A percentile compares a stretch with the other conserved stretches of the same genome.
These are phyloP conservation scores for Chaetophractus vellerosus DNA, from an alignment of 2,797 vertebrate species.

Conservation along the genomic window DNA sequence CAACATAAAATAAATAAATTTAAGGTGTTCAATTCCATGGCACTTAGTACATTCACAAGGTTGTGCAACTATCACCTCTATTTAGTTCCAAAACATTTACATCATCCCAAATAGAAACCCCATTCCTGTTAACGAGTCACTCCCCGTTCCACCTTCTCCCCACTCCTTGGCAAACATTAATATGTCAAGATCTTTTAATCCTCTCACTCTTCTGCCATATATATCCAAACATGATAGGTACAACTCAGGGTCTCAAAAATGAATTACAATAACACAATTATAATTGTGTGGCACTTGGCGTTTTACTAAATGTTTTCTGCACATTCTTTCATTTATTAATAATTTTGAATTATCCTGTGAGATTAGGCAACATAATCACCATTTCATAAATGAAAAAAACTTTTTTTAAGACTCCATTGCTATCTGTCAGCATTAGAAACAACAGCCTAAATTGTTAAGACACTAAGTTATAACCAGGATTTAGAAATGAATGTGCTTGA, in stretches of 20 bases:
- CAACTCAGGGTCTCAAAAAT: no score
- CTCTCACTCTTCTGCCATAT: not conserved
- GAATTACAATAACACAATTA: accelerated
- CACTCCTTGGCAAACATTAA: no score
- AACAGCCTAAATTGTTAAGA: not conserved
- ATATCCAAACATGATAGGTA: no score
- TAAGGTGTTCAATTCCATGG: not conserved
- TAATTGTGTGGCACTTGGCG: accelerated
- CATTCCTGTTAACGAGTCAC: no score
- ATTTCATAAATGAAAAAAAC: not conserved
- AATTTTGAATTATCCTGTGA: no score
- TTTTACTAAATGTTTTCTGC: not conserved
- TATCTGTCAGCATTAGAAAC: not conserved
- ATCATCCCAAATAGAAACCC: no score
- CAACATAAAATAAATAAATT: not conserved
- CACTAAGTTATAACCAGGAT: not conserved
- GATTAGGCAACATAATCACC: accelerated
- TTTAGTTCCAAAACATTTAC: no score
- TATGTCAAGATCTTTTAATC: not conserved
- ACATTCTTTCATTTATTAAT: not conserved
- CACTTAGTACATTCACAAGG: no score
- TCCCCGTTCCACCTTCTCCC: no score
- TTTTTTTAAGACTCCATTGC: not conserved
- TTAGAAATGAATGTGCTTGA: accelerated
- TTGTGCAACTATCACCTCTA: no score